phyloP scores from a whole-genome alignment of 64 coral and sea anemone genomes.

The Pachyseris speciosa region DNA sequence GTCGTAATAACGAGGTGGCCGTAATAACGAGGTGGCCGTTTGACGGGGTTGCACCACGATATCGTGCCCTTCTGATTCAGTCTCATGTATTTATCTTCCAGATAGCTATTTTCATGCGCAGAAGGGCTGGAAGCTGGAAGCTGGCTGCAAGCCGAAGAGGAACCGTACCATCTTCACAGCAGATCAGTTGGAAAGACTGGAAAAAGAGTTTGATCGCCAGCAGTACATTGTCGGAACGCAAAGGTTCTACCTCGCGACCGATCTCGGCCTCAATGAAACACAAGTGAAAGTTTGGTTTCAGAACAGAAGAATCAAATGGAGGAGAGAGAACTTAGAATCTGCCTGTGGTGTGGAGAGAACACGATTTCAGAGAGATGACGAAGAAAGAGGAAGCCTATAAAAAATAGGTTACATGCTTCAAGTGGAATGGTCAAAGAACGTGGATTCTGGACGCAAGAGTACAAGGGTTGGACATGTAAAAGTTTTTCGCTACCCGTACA shows the following conservation, averaged over 20 bases:
- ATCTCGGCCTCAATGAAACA: constrained; percentile 69
- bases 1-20: too few species aligned
- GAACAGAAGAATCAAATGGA: constrained; percentile 73
- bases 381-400: constrained; percentile 9
- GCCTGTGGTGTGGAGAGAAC: neutral
- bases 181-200: constrained; percentile 60
- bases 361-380: neutral
- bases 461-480: too few species aligned
- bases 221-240: constrained; percentile 68
- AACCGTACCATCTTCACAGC: constrained; percentile 66
- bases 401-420: too few species aligned
- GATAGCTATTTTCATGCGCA: neutral
- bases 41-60: neutral
- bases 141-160: constrained; percentile 33
- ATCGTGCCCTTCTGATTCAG: neutral
- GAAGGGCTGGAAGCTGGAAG: neutral
- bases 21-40: too few species aligned
- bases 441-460: too few species aligned
- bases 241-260: constrained; percentile 61
- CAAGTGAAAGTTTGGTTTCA: constrained; percentile 81
- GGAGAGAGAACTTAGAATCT: constrained; percentile 36
- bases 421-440: too few species aligned
- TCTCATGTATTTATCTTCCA: neutral
- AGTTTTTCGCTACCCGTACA: too few species aligned
- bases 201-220: constrained; percentile 71